phyloP scores from a whole-genome alignment of 37 sponge, comb jelly and placozoan genomes.

The Bolinopsis microptera region DNA sequence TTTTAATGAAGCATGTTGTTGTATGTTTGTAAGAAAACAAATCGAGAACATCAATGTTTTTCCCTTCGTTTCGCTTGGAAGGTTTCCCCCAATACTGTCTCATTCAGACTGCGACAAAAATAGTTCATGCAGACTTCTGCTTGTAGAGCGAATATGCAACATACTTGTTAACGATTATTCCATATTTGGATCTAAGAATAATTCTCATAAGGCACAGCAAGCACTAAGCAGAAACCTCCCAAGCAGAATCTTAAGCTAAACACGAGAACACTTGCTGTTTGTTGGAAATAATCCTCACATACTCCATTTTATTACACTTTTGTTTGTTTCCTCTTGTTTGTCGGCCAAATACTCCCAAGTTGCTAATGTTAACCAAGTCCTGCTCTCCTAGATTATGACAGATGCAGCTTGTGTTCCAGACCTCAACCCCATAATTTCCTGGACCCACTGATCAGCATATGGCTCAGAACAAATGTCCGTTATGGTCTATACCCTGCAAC shows the following conservation, averaged over 20 bases:
- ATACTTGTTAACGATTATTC: not conserved
- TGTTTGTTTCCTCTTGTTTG: not conserved
- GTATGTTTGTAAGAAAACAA: not conserved
- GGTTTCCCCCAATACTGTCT: not conserved
- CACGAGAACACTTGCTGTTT: too few species aligned
- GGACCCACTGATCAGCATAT: not conserved
- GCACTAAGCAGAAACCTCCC: not conserved
- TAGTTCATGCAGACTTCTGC: not conserved
- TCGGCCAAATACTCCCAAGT: too few species aligned
- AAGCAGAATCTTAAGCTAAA: too few species aligned
- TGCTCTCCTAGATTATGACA: not conserved
- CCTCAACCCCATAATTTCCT: not conserved
- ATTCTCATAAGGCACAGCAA: not conserved
- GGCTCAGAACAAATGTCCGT: not conserved
- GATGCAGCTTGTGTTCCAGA: not conserved
- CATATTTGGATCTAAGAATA: not conserved
- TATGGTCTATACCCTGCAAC: not conserved
- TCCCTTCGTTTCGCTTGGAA: not conserved
- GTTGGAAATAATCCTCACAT: too few species aligned
- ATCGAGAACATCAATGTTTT: not conserved
- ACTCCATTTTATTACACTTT: not conserved
- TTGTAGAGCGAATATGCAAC: not conserved
- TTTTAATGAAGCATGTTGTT: not conserved
- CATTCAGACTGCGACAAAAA: not conserved
- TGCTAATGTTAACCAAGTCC: not conserved